Conservation (phyloP, 2,113 vertebrate species). For the Microtus oregoni region DNA sequence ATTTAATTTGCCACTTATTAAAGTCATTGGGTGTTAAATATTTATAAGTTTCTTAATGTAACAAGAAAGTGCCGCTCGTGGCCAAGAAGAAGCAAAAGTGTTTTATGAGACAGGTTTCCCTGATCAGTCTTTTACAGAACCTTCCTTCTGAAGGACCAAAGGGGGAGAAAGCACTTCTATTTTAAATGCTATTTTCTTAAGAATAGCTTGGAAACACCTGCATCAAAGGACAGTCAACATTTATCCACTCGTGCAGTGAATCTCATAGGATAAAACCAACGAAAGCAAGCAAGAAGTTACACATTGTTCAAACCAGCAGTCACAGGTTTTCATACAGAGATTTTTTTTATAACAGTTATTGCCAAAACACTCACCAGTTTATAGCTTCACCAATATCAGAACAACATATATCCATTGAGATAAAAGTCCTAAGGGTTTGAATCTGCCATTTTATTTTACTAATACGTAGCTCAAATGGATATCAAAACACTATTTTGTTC, state of each 20-base stretch:
- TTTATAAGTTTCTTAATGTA: background rate
- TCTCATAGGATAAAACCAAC: conserved; percentile 7
- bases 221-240: background rate
- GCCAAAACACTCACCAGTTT: conserved; percentile 69
- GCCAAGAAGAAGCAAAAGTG: background rate
- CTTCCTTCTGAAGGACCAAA: background rate
- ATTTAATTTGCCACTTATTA: background rate
- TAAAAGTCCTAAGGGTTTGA: conserved; percentile 80
- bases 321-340: conserved; percentile 21
- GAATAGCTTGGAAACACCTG: background rate
- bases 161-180: background rate
- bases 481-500: conserved; percentile 52
- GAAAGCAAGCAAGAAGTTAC: background rate
- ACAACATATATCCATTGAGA: conserved; percentile 61
- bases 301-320: no score
- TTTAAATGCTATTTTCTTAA: background rate
- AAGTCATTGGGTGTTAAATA: background rate
- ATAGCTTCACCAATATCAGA: conserved; percentile 73
- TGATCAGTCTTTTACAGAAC: background rate
- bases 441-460: conserved; percentile 62
- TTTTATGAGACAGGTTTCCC: background rate
- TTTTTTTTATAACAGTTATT: conserved; percentile 81
- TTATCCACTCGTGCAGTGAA: conserved; percentile 6
- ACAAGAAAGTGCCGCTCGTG: background rate
- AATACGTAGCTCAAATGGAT: conserved; percentile 65